Evolutionary conservation across 2,113 vertebrate species (phyloP).

Genomic region (Nipponia nippon): DNA sequence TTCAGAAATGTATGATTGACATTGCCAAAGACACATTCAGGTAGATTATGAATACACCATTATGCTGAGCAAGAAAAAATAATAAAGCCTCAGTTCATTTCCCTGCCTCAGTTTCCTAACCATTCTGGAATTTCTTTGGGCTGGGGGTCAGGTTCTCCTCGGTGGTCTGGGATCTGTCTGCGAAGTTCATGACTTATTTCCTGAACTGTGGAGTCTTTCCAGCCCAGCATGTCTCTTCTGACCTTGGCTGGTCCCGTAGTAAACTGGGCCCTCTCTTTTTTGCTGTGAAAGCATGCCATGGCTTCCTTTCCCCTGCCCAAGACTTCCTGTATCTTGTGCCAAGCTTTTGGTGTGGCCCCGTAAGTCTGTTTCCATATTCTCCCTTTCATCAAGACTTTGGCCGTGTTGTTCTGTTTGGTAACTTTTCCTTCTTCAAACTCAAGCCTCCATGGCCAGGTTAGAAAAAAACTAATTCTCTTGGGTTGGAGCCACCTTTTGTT

Average conservation of each 20-base stretch:
- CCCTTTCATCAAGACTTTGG: slow-evolving; percentile 35
- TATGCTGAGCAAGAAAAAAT: slow-evolving; percentile 34
- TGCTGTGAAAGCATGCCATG: slow-evolving; percentile 26
- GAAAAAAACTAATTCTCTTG: slow-evolving; percentile 15
- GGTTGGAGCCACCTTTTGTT: slow-evolving; percentile 39
- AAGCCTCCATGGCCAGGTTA: background rate
- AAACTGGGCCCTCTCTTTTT: slow-evolving; percentile 46
- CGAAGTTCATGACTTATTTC: slow-evolving; percentile 26
- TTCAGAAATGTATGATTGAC: background rate
- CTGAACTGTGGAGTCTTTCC: slow-evolving; percentile 41
- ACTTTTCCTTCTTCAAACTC: slow-evolving; percentile 29
- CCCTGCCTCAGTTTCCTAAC: slow-evolving; percentile 62
- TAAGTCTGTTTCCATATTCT: slow-evolving; percentile 45
- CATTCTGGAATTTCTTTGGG: slow-evolving; percentile 23
- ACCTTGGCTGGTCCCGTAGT: slow-evolving; percentile 5
- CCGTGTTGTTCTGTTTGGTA: slow-evolving; percentile 42
- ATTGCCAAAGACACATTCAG: background rate
- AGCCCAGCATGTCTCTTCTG: slow-evolving; percentile 42
- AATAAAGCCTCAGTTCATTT: slow-evolving; percentile 23
- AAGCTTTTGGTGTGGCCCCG: slow-evolving; percentile 61
- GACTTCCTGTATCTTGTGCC: slow-evolving; percentile 43
- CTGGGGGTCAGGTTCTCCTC: slow-evolving; percentile 38
- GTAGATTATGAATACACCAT: slow-evolving; percentile 15
- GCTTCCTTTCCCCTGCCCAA: slow-evolving; percentile 54
- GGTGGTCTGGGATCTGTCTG: slow-evolving; percentile 51